Evolutionary conservation across 2,888 invertebrate species (phyloP).

Genomic region (Meghimatium bilineatum): DNA sequence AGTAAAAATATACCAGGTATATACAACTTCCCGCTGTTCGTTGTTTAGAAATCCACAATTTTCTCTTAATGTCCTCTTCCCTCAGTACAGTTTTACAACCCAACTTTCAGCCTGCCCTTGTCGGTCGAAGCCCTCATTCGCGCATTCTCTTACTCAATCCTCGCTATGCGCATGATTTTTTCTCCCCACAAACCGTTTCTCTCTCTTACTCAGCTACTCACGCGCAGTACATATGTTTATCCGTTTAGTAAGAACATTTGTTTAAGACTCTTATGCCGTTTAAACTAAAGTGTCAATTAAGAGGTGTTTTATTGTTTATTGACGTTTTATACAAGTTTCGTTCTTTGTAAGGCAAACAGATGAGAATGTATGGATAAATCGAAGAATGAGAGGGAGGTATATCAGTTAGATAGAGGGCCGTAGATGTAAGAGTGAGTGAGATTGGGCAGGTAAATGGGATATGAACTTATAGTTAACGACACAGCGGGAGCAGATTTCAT

Average conservation of each 20-base stretch:
- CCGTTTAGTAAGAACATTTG: not conserved
- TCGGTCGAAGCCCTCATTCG: not conserved
- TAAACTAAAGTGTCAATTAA: too few relatives aligned
- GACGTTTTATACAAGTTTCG: too few relatives aligned
- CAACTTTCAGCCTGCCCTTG: not conserved
- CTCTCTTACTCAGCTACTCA: slow-evolving; percentile 11
- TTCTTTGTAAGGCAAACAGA: too few relatives aligned
- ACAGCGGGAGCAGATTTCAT: too few relatives aligned
- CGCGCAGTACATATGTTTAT: not conserved
- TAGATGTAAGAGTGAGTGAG: too few relatives aligned
- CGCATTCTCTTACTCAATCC: slow-evolving; percentile 11
- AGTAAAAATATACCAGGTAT: not conserved
- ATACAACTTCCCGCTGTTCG: not conserved
- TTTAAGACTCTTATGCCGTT: too few relatives aligned
- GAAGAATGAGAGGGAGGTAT: too few relatives aligned
- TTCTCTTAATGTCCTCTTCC: not conserved
- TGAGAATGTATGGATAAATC: too few relatives aligned
- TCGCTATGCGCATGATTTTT: not conserved
- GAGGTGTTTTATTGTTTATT: too few relatives aligned
- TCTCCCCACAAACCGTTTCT: slow-evolving; percentile 13
- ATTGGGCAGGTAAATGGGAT: too few relatives aligned
- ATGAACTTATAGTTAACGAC: too few relatives aligned
- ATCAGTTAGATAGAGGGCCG: too few relatives aligned
- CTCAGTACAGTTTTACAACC: not conserved
- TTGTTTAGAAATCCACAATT: not conserved